A percentile compares a stretch with the other conserved stretches of the same genome.
phyloP scores from a whole-genome alignment of 1,140 invertebrate species.

The Pachypeltis micranthus region DNA sequence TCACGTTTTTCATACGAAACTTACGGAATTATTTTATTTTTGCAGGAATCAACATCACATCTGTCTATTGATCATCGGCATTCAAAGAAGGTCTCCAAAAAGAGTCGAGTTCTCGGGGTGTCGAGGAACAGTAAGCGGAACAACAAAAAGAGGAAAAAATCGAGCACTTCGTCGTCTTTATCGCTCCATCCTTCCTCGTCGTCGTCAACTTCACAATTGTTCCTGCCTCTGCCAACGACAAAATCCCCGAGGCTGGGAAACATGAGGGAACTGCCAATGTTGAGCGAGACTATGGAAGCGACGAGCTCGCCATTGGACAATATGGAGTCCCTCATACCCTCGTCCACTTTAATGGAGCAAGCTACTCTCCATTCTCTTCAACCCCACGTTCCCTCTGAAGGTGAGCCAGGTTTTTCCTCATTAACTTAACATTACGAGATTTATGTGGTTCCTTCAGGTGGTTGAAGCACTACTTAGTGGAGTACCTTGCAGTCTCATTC shows the following conservation, averaged over 20 bases:
- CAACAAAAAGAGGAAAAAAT: slow-evolving; percentile 20
- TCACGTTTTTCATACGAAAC: no score
- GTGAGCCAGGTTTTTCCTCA: neutral
- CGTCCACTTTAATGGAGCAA: neutral
- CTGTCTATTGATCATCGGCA: slow-evolving; percentile 9
- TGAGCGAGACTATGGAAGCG: neutral
- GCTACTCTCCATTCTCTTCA: neutral
- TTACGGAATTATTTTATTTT: no score
- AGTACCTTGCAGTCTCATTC: no score
- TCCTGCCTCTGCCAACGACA: neutral
- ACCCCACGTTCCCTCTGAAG: neutral
- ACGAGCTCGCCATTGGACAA: neutral
- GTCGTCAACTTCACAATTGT: neutral
- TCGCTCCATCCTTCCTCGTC: no score
- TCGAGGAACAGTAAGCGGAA: slow-evolving; percentile 19
- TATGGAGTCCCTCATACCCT: neutral
- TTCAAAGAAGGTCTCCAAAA: slow-evolving; percentile 17
- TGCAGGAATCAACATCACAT: slow-evolving; percentile 15
- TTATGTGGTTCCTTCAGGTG: no score
- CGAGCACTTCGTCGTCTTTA: neutral
- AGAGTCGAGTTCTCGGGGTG: slow-evolving; percentile 17
- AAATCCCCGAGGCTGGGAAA: neutral
- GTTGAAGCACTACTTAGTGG: no score
- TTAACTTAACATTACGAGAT: no score
- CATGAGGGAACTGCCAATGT: neutral